Evolutionary conservation across 2,113 vertebrate genomes (phyloP).

Genomic region (Toxotes jaculatrix): DNA sequence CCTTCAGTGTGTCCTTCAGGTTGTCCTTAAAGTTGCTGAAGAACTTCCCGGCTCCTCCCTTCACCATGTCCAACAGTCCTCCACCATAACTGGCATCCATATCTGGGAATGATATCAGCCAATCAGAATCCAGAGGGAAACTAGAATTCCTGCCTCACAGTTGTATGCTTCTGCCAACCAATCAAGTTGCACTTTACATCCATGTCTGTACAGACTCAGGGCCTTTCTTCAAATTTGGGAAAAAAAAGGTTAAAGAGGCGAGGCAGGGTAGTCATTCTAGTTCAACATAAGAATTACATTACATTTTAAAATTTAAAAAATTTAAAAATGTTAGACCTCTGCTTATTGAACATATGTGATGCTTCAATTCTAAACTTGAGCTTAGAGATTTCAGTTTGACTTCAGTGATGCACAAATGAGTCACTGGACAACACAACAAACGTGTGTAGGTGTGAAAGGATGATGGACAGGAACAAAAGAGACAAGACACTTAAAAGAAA

Average conservation of each 20-base stretch:
- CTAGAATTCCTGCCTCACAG: neutral
- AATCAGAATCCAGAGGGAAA: conserved; percentile 45
- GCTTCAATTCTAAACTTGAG: neutral
- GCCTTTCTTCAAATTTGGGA: too few species aligned
- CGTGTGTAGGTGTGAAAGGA: conserved; percentile 16
- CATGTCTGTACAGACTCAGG: too few species aligned
- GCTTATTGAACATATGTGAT: neutral
- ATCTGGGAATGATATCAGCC: conserved; percentile 87
- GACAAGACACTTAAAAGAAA: conserved; percentile 20
- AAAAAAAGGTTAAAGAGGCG: too few species aligned
- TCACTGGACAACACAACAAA: conserved; percentile 27
- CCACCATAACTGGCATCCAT: conserved; percentile 95
- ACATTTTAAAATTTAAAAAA: too few species aligned
- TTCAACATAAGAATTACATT: too few species aligned
- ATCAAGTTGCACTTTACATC: too few species aligned
- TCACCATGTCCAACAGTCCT: conserved; percentile 97
- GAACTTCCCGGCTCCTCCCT: conserved; percentile 97
- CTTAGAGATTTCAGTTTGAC: neutral
- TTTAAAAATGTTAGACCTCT: neutral
- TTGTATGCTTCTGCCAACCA: too few species aligned
- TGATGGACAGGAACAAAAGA: conserved; percentile 35
- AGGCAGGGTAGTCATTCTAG: too few species aligned
- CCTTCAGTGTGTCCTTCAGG: conserved; percentile 97
- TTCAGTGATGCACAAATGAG: conserved; percentile 17
- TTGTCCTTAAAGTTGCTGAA: conserved; percentile 99